Percentiles rank a stretch among this genome's conserved stretches.
Conservation (phyloP, 2,888 invertebrate species). For the Endotricha flammealis region DNA sequence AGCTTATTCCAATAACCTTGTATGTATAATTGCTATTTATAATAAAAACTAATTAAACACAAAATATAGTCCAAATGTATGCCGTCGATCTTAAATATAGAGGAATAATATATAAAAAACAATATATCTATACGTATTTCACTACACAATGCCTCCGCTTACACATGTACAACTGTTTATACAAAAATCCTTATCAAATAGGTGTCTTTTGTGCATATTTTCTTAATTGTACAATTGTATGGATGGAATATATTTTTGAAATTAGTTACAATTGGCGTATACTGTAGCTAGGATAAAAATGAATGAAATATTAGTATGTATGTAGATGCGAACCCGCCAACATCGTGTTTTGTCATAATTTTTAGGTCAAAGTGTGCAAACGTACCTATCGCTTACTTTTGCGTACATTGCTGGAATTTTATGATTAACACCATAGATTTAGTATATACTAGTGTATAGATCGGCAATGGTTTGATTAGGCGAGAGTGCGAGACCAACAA, state of each 20-base stretch:
- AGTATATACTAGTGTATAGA: too few relatives aligned
- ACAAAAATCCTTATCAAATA: constrained; percentile 31
- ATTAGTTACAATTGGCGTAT: constrained; percentile 42
- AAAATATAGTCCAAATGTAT: constrained; percentile 27
- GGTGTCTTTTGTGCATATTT: constrained; percentile 50
- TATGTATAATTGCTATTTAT: constrained; percentile 1
- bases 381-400: not conserved
- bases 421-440: too few relatives aligned
- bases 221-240: constrained; percentile 42
- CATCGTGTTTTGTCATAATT: constrained; percentile 25
- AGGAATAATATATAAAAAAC: constrained; percentile 16
- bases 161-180: constrained; percentile 33
- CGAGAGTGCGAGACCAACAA: too few relatives aligned
- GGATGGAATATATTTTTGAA: constrained; percentile 69
- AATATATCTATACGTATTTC: constrained; percentile 13
- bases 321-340: constrained; percentile 28
- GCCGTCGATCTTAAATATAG: constrained; percentile 24
- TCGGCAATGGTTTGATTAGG: too few relatives aligned
- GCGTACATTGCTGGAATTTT: too few relatives aligned
- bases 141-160: constrained; percentile 37
- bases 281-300: constrained; percentile 58
- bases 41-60: constrained; percentile 2
- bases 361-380: constrained; percentile 1
- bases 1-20: constrained; percentile 9
- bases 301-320: constrained; percentile 32